Base-by-base conservation (phyloP, 2,888 invertebrate species). In the Lobophora halterata region DNA sequence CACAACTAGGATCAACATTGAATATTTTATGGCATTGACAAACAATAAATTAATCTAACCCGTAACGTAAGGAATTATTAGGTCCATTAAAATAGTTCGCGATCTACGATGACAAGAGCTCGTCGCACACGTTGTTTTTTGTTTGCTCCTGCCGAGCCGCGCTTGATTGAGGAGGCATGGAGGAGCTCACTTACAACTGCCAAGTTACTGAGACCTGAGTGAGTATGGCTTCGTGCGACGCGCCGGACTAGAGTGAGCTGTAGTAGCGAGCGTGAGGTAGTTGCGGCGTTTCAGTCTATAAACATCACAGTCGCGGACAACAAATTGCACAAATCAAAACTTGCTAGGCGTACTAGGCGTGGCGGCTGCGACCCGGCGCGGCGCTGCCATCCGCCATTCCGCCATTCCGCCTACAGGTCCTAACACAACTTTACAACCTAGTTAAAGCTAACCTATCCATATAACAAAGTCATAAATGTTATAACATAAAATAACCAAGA, bases 301-400 rank as follows among this genome's bases (percentile, higher is more conserved):
- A 89, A 89, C 89, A 90, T 91, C 90, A 91, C 91, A 91, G 90
- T 90, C 89, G 89, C 90, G 89, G 80, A 85, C 79, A 82, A 79
- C 77, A 77, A 80, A 86, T 86, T 87, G 86, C 86, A 87, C 86
- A 81, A 79, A 40, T 38, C 27, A 49, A 41, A 80, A 81, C 79
- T 77, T 74, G 71, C 73, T 71, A 70, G 73, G 74, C 70, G 73
- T 72, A 71, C 67, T 62, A 60, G 72, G 71, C 67, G 55, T 60
- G 57, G 53, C 48, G 55, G 58, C 60, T 58, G 61, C 64, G 55
- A 52, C 56, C 64, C 62, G n/a, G n/a, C n/a, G n/a, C 61, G 59
- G 61, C 61, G 60, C 71, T 61, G 62, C 66, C 71, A 66, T 59
- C 62, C 64, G 63, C 68, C 71, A 69, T 63, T 65, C 68, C 65